Evolutionary conservation across 1,140 invertebrate genomes (phyloP), one percentile per base, ranked within the genome.

Genomic region (Aphidius gifuensis): DNA sequence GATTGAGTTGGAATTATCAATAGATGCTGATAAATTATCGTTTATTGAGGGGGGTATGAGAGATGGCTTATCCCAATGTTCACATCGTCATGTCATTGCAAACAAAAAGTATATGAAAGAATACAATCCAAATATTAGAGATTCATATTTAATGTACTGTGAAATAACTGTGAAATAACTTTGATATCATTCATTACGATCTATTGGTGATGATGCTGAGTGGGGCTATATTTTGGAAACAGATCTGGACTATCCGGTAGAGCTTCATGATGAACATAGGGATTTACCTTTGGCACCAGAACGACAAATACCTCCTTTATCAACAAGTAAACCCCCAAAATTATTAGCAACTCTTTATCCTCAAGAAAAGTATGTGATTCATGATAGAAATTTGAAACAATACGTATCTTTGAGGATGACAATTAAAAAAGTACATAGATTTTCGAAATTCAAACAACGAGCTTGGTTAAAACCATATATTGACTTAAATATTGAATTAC

Each of bases 401-500:
- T 48, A n/a, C 11, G 5, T 9, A 21, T 8, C 6, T 6, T n/a
- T 48, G 5, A n/a, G 16, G 16, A n/a, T 48, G 47, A 48, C 6
- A 5, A 8, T 48, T 5, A 48, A 6, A n/a, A 48, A 48, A 48
- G 16, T 48, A 8, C 16, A 48, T n/a, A 6, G 47, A 8, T 6
- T 48, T 48, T n/a, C 5, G 47, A 21, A 48, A 48, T n/a, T 48
- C 16, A 48, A 48, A 9, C 47, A 48, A 48, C 6, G 6, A 5
- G 9, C 9, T n/a, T 48, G 47, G 47, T 40, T 16, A 16, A 56
- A 42, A 59, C 46, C 11, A 58, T 39, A 45, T 57, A 43, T 32
- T 60, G 49, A 55, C 43, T 43, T 42, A 32, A 44, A 44, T 60
- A 58, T 4, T 40, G 46, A 60, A 60, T 54, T 50, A 5, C 9